phyloP scores from a whole-genome alignment of 2,797 vertebrate genomes.

The Amblyopsis hoosieri region DNA sequence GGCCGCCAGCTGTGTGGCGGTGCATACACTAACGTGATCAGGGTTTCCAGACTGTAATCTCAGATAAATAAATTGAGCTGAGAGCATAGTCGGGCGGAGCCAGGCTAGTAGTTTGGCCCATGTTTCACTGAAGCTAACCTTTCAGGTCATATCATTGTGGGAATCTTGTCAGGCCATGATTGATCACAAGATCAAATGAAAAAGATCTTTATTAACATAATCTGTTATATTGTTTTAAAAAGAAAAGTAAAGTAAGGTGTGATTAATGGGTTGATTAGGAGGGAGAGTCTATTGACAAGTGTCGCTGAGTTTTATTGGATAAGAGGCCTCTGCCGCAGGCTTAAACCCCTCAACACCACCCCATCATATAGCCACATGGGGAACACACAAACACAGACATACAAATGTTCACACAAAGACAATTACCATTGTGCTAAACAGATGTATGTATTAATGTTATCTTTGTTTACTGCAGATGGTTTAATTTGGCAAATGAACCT shows the following conservation, averaged over 20 bases:
- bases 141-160: conserved; percentile 16
- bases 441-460: background rate
- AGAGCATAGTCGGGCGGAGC: no score
- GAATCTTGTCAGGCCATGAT: conserved; percentile 30
- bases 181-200: conserved; percentile 33
- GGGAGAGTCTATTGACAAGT: conserved; percentile 52
- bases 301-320: conserved; percentile 43
- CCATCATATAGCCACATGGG: conserved; percentile 42
- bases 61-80: no score
- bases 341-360: conserved; percentile 53
- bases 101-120: background rate
- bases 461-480: background rate
- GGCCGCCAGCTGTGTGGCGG: no score
- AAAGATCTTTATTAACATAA: conserved; percentile 37
- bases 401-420: conserved; percentile 4
- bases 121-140: conserved; percentile 1
- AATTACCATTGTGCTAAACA: background rate
- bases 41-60: no score
- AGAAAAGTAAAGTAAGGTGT: conserved; percentile 35
- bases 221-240: conserved; percentile 28
- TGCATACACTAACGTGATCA: no score
- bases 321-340: conserved; percentile 47
- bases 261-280: conserved; percentile 69
- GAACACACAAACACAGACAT: conserved; percentile 4
- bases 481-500: background rate